phyloP scores from a whole-genome alignment of 2,888 invertebrate genomes.

The Rotaria macrura region DNA sequence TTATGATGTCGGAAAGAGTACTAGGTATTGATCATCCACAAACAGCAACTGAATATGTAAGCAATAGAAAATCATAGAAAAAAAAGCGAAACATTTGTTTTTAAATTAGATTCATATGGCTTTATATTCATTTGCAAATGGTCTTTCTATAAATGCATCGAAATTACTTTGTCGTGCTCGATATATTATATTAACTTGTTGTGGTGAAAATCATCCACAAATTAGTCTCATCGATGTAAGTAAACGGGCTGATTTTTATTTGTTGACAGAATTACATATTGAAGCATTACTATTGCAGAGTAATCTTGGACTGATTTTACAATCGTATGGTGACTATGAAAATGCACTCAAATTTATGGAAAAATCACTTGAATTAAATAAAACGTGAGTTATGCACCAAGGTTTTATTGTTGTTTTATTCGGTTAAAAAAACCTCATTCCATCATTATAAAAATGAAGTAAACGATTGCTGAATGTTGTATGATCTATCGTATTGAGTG shows the following conservation, averaged over 20 bases:
- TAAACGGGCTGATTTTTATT: too few species aligned
- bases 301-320: constrained; percentile 90
- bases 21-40: constrained; percentile 79
- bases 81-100: neutral
- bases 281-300: constrained; percentile 52
- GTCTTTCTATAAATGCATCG: constrained; percentile 84
- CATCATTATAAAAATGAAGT: too few species aligned
- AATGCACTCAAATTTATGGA: constrained; percentile 83
- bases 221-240: constrained; percentile 74
- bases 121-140: constrained; percentile 91
- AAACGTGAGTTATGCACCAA: constrained; percentile 55
- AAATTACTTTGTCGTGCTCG: constrained; percentile 87
- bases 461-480: too few species aligned
- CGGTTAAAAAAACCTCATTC: too few species aligned
- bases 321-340: constrained; percentile 94
- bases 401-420: too few species aligned
- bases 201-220: constrained; percentile 94
- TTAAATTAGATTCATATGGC: constrained; percentile 64
- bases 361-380: constrained; percentile 75
- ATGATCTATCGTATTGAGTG: too few species aligned
- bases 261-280: neutral
- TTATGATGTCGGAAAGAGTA: constrained; percentile 92
- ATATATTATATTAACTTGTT: constrained; percentile 79
- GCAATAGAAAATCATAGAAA: neutral
- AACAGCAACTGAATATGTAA: constrained; percentile 72